Evolutionary conservation across 2,888 invertebrate genomes (phyloP), one percentile per base, ranked within the genome.

Genomic region (Belgica antarctica): DNA sequence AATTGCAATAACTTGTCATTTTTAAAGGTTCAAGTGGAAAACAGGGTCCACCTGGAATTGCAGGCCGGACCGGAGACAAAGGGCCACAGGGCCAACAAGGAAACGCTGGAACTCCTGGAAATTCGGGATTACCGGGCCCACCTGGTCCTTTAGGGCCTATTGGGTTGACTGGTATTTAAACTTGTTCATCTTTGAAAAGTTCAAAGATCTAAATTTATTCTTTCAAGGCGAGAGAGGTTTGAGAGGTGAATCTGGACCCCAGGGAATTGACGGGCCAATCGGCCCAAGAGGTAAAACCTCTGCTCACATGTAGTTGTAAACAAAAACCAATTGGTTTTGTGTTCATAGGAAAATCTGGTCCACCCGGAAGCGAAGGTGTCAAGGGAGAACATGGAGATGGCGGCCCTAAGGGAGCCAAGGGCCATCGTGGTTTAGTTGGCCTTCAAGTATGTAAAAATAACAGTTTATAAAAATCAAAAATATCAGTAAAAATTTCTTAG

Each of bases 381-480:
- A 89, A 90, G 71, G 85, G 85, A 27, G 84, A 84, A 70, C 75
- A 81, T 1, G 85, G 85, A 0, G 87, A 87, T 72, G 72, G 81
- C 0, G 93, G 93, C 1, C 81, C 84, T 1, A 87, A 88, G 75
- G 92, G 92, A 22, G 80, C 85, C 1, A 92, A 92, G 77, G 93
- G 93, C 5, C 92, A 93, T 76, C 83, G 89, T 46, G 92, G 93
- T n/a, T 80, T 93, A 46, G 88, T 88, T 72, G 93, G 94, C 4
- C 78, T 93, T 34, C 92, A 91, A 75, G 94, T 94, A 19, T 80
- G n/a, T 12, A 62, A 3, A 5, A 7, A 17, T 10, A 62, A 62
- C 28, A 17, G 31, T 62, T 34, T 62, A 7, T n/a, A n/a, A n/a
- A n/a, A n/a, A n/a, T n/a, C n/a, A n/a, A n/a, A n/a, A n/a, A n/a